Evolutionary conservation across 2,113 vertebrate species (phyloP), one percentile per base, ranked within the genome.

Genomic region (Elephantulus edwardii): DNA sequence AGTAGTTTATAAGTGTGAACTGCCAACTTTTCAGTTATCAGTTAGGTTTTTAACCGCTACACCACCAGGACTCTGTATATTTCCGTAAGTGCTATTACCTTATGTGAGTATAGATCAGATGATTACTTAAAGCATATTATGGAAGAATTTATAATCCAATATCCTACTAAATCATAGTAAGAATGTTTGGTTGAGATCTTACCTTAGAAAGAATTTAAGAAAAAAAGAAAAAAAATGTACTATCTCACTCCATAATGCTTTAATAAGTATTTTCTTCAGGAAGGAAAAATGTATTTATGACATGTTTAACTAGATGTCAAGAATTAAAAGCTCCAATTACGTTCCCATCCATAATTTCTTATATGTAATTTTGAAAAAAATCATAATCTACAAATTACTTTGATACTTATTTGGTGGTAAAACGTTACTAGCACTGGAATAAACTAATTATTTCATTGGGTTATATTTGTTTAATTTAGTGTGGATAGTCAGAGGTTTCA

Each of bases 271-370:
- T 84, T 78, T 81, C 30, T 35, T 16, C 9, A 78, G 8, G 46
- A 16, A 8, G 93, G 72, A 70, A 16, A 64, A 92, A 95, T 92
- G 72, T 90, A 87, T 90, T 8, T n/a, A 93, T 80, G 35, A 93
- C 83, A 88, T 83, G 6, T 38, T 24, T 11, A 75, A 76, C 3
- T 28, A 26, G 14, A 35, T 80, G 11, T 76, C 14, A 86, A 83
- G 8, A 88, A n/a, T 64, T 74, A 93, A 84, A 71, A 84, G 1
- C 17, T 30, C 30, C 44, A 79, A 66, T 83, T 58, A 54, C 94
- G 1, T 38, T 46, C 4, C 70, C 74, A 5, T 33, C 16, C 48
- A 77, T 20, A 85, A 42, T 82, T 91, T 6, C 1, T 82, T 56
- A 6, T n/a, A 3, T 5, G 44, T 80, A 58, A 77, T 75, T 85